Evolutionary conservation across 23 tunicate species (phyloP).

Genomic region (Ciona savignyi): DNA sequence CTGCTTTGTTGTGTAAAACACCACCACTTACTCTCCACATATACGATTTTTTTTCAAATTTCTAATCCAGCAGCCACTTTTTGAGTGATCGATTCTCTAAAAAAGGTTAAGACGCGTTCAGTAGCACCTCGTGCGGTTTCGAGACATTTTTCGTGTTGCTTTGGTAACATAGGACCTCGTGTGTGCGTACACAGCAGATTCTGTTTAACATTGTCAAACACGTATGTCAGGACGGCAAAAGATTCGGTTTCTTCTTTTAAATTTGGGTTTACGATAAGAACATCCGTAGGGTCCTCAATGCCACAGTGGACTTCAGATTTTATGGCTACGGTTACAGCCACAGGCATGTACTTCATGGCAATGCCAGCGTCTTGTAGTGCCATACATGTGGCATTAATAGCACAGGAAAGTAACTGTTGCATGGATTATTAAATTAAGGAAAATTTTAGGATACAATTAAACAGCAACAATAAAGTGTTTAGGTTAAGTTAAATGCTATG

Average conservation of each 20-base stretch:
- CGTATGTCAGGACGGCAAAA: constrained; percentile 42
- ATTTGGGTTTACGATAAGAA: constrained; percentile 35
- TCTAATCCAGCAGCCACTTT: constrained; percentile 25
- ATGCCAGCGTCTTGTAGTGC: constrained; percentile 92
- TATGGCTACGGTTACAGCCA: constrained; percentile 58
- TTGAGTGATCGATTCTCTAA: constrained; percentile 43
- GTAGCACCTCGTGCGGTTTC: constrained; percentile 28
- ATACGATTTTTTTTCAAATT: no score
- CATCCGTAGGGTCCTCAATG: neutral
- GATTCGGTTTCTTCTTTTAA: constrained; percentile 27
- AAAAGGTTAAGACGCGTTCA: constrained; percentile 28
- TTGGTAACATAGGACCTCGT: constrained; percentile 28
- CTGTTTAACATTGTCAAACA: constrained; percentile 48
- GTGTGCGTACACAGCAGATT: constrained; percentile 30
- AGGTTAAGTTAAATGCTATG: no score
- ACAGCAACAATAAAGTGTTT: no score
- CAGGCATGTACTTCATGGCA: constrained; percentile 64
- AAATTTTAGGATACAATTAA: no score
- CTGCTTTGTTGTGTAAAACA: no score
- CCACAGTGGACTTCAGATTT: constrained; percentile 4
- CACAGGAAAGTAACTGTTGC: constrained; percentile 78
- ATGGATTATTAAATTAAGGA: no score
- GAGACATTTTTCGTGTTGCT: constrained; percentile 30
- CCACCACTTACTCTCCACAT: no score
- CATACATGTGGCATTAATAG: constrained; percentile 78